Base-by-base conservation (phyloP, 1,140 invertebrate genomes). In the Lerema accius region DNA sequence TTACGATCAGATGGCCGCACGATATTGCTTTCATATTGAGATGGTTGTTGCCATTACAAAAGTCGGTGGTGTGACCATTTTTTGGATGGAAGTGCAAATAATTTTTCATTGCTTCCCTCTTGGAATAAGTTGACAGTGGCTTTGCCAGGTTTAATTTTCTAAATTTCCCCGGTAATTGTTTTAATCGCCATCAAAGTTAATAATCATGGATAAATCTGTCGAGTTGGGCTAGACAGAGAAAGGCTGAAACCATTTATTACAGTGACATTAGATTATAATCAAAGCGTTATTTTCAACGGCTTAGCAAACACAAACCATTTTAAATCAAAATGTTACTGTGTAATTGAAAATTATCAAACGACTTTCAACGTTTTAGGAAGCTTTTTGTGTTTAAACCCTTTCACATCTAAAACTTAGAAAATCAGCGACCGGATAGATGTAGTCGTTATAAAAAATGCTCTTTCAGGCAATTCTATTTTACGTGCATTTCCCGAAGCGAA, bases 1-100 rank as follows among this genome's bases (percentile, higher is more conserved):
- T 87, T 87, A 86, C 65, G 79, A 76, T 74, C 62, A 71, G 73
- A 75, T 73, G 72, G 77, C 65, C 75, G 65, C 50, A 16, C 69
- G 70, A 76, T 78, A 82, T 71, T 62, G 67, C 75, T 70, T 68
- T 71, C 67, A 75, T 81, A 76, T 73, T 58, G 69, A 70, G 72
- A 78, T 75, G 65, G 58, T 62, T 71, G 65, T 76, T 62, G 62
- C 67, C 67, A 75, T 78, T 75, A 56, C 63, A 63, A 65, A 58
- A 49, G 32, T 59, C 51, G 56, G 39, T 48, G 59, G 16, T 55
- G 56, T 62, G 62, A 56, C 63, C 56, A 42, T 75, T 65, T 69
- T 65, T 67, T 63, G 62, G 59, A 43, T 59, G 50, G 64, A 14
- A 42, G 40, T 56, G 42, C 26, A 40, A 65, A 61, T 74, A 65